These are phyloP conservation scores for Dicycla oo DNA, from an alignment of 2,888 invertebrate species.

Conservation along the genomic window DNA sequence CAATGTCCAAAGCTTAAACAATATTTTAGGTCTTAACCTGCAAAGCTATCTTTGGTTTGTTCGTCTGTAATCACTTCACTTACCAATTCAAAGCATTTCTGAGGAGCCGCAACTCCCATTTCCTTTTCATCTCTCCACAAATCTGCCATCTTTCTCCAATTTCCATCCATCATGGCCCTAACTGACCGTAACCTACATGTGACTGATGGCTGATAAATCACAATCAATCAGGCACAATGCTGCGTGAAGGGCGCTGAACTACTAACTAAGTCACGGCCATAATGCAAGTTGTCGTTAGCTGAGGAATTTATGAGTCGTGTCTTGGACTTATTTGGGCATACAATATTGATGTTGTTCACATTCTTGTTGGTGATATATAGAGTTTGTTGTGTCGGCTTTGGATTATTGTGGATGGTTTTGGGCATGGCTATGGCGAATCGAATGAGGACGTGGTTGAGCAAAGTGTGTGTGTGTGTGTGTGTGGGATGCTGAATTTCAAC, in stretches of 20 bases:
- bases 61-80: no score
- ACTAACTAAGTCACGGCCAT: constrained; percentile 68
- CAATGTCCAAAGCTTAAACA: background rate
- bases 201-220: constrained; percentile 50
- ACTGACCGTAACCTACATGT: constrained; percentile 59
- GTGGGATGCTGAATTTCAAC: no score
- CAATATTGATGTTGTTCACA: constrained; percentile 37
- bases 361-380: constrained; percentile 19
- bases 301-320: constrained; percentile 34
- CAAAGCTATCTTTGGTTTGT: background rate
- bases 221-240: constrained; percentile 59
- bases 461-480: no score
- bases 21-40: background rate
- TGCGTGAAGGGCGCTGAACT: constrained; percentile 67
- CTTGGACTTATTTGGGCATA: constrained; percentile 38
- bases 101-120: background rate
- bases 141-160: background rate
- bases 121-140: background rate
- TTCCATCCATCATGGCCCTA: constrained; percentile 41
- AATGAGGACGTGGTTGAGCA: background rate
- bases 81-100: background rate
- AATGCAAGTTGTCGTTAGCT: constrained; percentile 17
- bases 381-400: constrained; percentile 14
- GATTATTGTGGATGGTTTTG: constrained; percentile 9
- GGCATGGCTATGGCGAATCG: background rate